Base-by-base conservation (phyloP, 2,797 vertebrate genomes). In the Dendrocincla tyrannina region DNA sequence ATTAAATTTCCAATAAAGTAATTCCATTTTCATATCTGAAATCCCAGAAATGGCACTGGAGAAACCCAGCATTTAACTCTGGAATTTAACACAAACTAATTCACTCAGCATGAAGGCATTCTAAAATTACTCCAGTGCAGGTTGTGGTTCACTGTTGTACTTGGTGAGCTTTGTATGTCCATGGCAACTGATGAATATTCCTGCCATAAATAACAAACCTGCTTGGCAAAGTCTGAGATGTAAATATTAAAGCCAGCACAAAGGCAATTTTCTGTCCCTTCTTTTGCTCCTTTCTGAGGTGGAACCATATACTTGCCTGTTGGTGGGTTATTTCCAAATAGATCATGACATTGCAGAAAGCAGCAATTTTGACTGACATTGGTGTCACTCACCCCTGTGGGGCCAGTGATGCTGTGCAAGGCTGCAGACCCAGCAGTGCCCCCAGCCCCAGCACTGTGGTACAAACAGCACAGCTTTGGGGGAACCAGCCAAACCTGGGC, bases 101-200 rank as follows among this genome's bases (percentile, higher is more conserved):
- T 63, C 9, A 4, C 91, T 75, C 82, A 63, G 95, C 74, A 25
- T 70, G 91, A 84, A 90, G 87, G 83, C 85, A 13, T 86, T 93
- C 85, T 49, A 67, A 60, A 96, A 91, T 83, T 7, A 80, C 87
- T 78, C 93, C 86, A 42, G 75, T 44, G 53, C 89, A 88, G 88
- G 84, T 19, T 76, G 91, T 66, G 88, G 42, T 63, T 86, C 82
- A 49, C 66, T 73, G 73, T 91, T 94, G 92, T 79, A 82, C 91
- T 94, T 60, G 86, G 88, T 91, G 81, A 93, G 94, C 88, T 96
- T 95, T 67, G 52, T 4, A 96, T 37, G 88, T 87, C 94, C 95
- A 95, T 96, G 88, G 95, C 92, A 96, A 96, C 95, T 95, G 94
- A 93, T 95, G 91, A 94, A 89, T 86, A 96, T 95, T 93, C 37